Percentiles rank a stretch among this genome's conserved stretches.
These are phyloP conservation scores for Hirundo rustica DNA, from an alignment of 2,797 vertebrate species.

Conservation along the genomic window DNA sequence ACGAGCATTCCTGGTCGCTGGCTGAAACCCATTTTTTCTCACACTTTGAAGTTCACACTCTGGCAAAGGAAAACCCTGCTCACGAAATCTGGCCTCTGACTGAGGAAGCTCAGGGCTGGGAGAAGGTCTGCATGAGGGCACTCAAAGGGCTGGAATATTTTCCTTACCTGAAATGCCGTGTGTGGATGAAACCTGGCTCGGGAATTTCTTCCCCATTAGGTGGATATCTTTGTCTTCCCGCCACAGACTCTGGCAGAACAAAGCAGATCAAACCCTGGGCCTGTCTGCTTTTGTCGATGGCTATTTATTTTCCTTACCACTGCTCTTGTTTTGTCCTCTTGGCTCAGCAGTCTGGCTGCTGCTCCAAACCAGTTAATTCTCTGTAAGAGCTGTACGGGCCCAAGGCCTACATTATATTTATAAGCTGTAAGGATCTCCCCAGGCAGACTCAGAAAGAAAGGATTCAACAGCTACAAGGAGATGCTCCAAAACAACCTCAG, in stretches of 20 bases:
- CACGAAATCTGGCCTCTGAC: background rate
- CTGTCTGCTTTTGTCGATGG: conserved; percentile 16
- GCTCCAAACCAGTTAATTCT: conserved; percentile 50
- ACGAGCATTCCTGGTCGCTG: background rate
- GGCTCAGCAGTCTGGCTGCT: conserved; percentile 20
- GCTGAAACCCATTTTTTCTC: conserved; percentile 6
- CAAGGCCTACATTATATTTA: conserved; percentile 34
- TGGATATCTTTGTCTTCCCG: background rate
- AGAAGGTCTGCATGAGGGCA: background rate
- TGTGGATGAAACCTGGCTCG: background rate
- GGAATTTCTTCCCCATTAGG: background rate
- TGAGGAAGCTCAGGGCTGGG: background rate
- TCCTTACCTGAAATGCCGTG: background rate
- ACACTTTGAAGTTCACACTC: conserved; percentile 6
- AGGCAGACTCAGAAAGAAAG: conserved; percentile 20
- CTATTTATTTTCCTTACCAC: conserved; percentile 38
- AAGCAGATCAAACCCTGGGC: background rate
- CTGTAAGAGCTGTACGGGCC: background rate
- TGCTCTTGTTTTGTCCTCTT: conserved; percentile 41
- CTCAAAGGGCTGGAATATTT: background rate
- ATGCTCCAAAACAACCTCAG: conserved; percentile 26
- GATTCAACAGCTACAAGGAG: background rate
- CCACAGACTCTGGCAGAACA: background rate
- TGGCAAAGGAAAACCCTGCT: background rate
- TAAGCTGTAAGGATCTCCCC: conserved; percentile 42